Conservation (phyloP, 2,797 vertebrate species). For the Furcifer pardalis region DNA sequence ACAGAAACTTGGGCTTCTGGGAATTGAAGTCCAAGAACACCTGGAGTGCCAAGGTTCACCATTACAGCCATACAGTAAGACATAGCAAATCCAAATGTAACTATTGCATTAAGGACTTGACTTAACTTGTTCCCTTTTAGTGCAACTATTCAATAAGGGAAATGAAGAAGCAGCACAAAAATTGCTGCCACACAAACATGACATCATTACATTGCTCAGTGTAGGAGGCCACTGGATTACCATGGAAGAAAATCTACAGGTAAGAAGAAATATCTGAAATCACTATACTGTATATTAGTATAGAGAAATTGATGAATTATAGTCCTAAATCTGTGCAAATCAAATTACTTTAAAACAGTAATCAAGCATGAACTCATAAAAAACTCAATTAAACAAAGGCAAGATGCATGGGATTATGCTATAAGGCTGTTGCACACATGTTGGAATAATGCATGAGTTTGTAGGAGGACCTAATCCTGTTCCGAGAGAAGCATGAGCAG, state of each 20-base stretch:
- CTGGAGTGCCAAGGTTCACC: no score
- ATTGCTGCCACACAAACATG: conserved; percentile 91
- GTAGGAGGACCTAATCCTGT: not conserved
- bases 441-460: not conserved
- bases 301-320: not conserved
- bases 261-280: conserved; percentile 54
- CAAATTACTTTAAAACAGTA: not conserved
- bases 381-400: not conserved
- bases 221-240: conserved; percentile 94
- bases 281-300: not conserved
- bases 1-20: no score
- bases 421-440: not conserved
- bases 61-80: no score
- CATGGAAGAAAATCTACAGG: conserved; percentile 88
- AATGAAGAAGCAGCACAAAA: conserved; percentile 70
- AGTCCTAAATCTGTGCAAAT: not conserved
- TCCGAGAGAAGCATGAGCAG: not conserved
- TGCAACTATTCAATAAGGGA: conserved; percentile 80
- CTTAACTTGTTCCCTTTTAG: conserved; percentile 66
- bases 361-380: not conserved
- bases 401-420: not conserved
- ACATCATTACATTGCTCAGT: conserved; percentile 89
- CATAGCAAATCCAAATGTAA: not conserved
- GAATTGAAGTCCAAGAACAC: not conserved
- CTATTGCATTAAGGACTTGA: conserved; percentile 1